A percentile compares a stretch with the other conserved stretches of the same genome.
These are phyloP conservation scores for Phengaris arion DNA, from an alignment of 2,888 invertebrate species.

Conservation along the genomic window DNA sequence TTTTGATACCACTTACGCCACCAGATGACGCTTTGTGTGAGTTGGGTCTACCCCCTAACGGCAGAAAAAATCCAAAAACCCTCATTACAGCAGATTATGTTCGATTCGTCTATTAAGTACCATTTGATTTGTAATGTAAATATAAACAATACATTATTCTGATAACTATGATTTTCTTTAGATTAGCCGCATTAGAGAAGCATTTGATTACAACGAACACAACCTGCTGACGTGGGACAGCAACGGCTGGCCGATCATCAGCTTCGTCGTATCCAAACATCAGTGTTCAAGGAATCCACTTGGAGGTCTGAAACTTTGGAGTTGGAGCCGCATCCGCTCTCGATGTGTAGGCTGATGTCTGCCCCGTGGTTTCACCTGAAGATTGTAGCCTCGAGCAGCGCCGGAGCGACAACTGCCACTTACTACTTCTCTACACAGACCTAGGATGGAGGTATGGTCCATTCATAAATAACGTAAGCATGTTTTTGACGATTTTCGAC, in stretches of 20 bases:
- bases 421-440: slow-evolving; percentile 88
- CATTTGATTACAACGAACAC: slow-evolving; percentile 87
- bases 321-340: slow-evolving; percentile 66
- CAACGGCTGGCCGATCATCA: slow-evolving; percentile 89
- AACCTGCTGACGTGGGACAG: slow-evolving; percentile 91
- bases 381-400: slow-evolving; percentile 85
- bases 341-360: slow-evolving; percentile 72
- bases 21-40: too few relatives aligned
- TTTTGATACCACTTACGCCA: too few relatives aligned
- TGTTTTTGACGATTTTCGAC: too few relatives aligned
- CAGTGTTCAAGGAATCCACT: slow-evolving; percentile 60
- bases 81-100: too few relatives aligned
- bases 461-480: too few relatives aligned
- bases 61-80: too few relatives aligned
- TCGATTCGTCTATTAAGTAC: too few relatives aligned
- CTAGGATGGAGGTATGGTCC: slow-evolving; percentile 80
- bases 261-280: slow-evolving; percentile 85
- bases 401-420: slow-evolving; percentile 83
- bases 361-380: slow-evolving; percentile 86
- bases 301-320: slow-evolving; percentile 79
- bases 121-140: too few relatives aligned
- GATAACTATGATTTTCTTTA: slow-evolving; percentile 43
- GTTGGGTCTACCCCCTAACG: too few relatives aligned
- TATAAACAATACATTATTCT: too few relatives aligned
- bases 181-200: slow-evolving; percentile 83